A percentile compares a stretch with the other conserved stretches of the same genome.
Evolutionary conservation across 1,140 invertebrate species (phyloP).

Genomic region (Drosophila parabipectinata): DNA sequence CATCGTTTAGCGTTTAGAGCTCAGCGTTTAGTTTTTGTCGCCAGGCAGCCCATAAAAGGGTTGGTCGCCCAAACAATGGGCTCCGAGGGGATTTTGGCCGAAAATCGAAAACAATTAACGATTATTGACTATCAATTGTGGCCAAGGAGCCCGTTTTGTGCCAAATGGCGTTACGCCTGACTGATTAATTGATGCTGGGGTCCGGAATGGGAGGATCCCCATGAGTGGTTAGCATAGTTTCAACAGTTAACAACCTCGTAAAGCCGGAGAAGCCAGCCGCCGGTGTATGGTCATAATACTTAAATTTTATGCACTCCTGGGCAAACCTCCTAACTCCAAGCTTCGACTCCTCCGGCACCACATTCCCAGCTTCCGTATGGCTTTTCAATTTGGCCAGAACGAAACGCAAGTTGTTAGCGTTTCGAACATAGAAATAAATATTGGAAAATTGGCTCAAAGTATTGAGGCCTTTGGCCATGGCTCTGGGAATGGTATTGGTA

Average conservation of each 20-base stretch:
- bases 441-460: slow-evolving; percentile 71
- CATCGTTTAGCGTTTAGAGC: slow-evolving; percentile 43
- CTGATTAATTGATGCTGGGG: slow-evolving; percentile 66
- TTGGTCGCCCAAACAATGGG: slow-evolving; percentile 38
- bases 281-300: slow-evolving; percentile 71
- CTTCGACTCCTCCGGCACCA: slow-evolving; percentile 10
- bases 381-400: slow-evolving; percentile 69
- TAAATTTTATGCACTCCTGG: slow-evolving; percentile 73
- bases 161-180: slow-evolving; percentile 75
- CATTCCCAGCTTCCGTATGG: slow-evolving; percentile 64
- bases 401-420: slow-evolving; percentile 66
- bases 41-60: slow-evolving; percentile 45
- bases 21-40: slow-evolving; percentile 25
- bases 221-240: slow-evolving; percentile 45
- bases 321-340: slow-evolving; percentile 26
- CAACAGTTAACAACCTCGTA: slow-evolving; percentile 70
- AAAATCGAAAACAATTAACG: slow-evolving; percentile 71
- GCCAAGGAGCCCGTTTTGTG: slow-evolving; percentile 55
- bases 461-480: slow-evolving; percentile 23
- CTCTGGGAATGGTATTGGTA: slow-evolving; percentile 27
- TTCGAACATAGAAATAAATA: slow-evolving; percentile 78
- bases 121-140: slow-evolving; percentile 72
- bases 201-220: slow-evolving; percentile 30
- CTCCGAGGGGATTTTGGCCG: slow-evolving; percentile 24
- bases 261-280: slow-evolving; percentile 28